These are phyloP conservation scores for Phyto melanocephala DNA, from an alignment of 2,888 invertebrate genomes.

Conservation along the genomic window DNA sequence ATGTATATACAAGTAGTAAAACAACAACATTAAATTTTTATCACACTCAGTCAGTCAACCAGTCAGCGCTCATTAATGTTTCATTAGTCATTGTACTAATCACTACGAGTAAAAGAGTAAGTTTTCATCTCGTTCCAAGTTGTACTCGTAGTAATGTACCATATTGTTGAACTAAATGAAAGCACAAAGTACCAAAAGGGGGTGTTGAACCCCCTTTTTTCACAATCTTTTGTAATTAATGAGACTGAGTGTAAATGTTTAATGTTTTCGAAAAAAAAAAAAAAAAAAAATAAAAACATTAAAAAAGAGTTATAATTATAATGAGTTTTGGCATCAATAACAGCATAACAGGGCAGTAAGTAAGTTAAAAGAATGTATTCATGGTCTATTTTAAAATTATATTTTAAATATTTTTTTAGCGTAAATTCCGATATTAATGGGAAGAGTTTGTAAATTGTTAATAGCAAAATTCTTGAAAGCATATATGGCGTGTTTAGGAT, in stretches of 20 bases:
- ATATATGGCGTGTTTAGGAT: no score
- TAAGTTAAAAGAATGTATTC: not conserved
- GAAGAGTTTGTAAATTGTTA: no score
- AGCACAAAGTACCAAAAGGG: not conserved
- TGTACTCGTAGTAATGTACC: not conserved
- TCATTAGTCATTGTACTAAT: slow-evolving; percentile 76
- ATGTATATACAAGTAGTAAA: not conserved
- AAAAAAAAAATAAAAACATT: not conserved
- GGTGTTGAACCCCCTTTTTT: not conserved
- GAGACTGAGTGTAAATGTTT: slow-evolving; percentile 9
- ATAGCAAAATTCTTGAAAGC: no score
- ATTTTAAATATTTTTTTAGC: no score
- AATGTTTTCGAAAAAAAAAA: slow-evolving; percentile 8
- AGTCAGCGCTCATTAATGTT: slow-evolving; percentile 70
- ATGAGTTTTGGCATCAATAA: slow-evolving; percentile 16
- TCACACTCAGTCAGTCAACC: slow-evolving; percentile 56
- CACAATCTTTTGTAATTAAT: slow-evolving; percentile 9
- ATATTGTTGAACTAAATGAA: not conserved
- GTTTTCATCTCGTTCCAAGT: not conserved
- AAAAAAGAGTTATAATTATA: slow-evolving; percentile 44
- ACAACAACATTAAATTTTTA: slow-evolving; percentile 43
- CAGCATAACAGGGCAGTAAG: not conserved
- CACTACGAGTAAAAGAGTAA: slow-evolving; percentile 40
- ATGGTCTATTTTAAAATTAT: no score
- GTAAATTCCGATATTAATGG: no score